Base-by-base conservation (phyloP, 2,113 vertebrate species). In the Paralichthys olivaceus region DNA sequence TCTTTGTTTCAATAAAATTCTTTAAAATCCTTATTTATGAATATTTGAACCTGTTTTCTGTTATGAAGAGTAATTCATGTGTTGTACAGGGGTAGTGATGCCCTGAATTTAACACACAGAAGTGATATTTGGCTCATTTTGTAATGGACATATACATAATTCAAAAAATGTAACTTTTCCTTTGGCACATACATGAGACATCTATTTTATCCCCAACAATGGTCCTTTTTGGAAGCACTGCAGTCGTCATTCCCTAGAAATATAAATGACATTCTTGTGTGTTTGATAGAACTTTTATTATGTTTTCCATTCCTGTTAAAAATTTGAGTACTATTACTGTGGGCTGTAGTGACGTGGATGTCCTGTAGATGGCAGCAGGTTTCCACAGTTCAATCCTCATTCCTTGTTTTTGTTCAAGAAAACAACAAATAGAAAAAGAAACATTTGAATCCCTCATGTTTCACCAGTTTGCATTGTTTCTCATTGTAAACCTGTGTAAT, bases 1-100 rank as follows among this genome's bases (percentile, higher is more conserved):
- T 92, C 85, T 93, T 95, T 90, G 93, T 94, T 94, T 94, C 92
- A 95, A 95, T 95, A 94, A 95, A 95, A 92, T 85, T 93, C 82
- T 94, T 92, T 84, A 77, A 92, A 93, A 93, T 75, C 79, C 73
- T 88, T 64, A 54, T 80, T 80, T 85, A 79, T 90, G 83, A 82
- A 72, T 75, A 86, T 85, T 68, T 76, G 65, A 80, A 76, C 43
- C 25, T 0, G 14, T 69, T 80, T 73, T 87, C 61, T 55, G 7
- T 23, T 13, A 55, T 55, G 9, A 13, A 5, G 53, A 55, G 11
- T 4, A 23, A 23, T 23, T 14, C 7, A 22, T 23, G n/a, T 22
- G 0, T 54, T 4, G 20, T 22, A 22, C 47, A n/a, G 23, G 2
- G 22, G 23, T 55, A 55, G 12, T 55, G 54, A 14, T 14, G 54